Conservation (phyloP, 2,888 invertebrate species). For the Dione juno region DNA sequence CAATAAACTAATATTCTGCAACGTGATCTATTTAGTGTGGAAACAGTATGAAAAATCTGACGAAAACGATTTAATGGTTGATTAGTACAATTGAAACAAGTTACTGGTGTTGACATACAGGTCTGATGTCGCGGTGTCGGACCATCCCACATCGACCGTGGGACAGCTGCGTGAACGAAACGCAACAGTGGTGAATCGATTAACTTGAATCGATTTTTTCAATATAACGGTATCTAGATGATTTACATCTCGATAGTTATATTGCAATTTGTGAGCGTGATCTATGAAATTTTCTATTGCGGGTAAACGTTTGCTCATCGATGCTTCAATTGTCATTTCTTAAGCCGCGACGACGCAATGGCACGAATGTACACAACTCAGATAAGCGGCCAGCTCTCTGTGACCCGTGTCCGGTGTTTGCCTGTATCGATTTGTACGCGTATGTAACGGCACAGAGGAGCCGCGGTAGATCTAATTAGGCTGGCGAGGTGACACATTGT, state of each 20-base stretch:
- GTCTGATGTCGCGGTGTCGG: slow-evolving; percentile 31
- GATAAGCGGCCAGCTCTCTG: slow-evolving; percentile 55
- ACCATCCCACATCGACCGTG: slow-evolving; percentile 60
- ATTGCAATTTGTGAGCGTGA: slow-evolving; percentile 79
- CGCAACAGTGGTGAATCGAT: slow-evolving; percentile 79
- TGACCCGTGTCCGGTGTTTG: slow-evolving; percentile 56
- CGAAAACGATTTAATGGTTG: slow-evolving; percentile 68
- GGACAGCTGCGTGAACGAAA: slow-evolving; percentile 76
- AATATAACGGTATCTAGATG: slow-evolving; percentile 79
- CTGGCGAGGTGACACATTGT: slow-evolving; percentile 77
- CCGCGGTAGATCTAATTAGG: slow-evolving; percentile 55
- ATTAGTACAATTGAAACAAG: slow-evolving; percentile 56
- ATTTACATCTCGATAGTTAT: slow-evolving; percentile 80
- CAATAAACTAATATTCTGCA: slow-evolving; percentile 50
- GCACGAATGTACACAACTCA: slow-evolving; percentile 63
- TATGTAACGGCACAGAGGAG: slow-evolving; percentile 48
- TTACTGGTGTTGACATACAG: slow-evolving; percentile 57
- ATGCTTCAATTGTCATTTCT: slow-evolving; percentile 80
- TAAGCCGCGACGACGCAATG: slow-evolving; percentile 78
- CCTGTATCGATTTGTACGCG: slow-evolving; percentile 38
- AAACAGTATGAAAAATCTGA: slow-evolving; percentile 64
- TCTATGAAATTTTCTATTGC: slow-evolving; percentile 79
- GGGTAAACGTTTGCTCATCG: slow-evolving; percentile 77
- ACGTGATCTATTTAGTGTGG: slow-evolving; percentile 59
- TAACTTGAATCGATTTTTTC: slow-evolving; percentile 77